These are phyloP conservation scores for Labia minor DNA, from an alignment of 2,888 invertebrate genomes.

Conservation along the genomic window DNA sequence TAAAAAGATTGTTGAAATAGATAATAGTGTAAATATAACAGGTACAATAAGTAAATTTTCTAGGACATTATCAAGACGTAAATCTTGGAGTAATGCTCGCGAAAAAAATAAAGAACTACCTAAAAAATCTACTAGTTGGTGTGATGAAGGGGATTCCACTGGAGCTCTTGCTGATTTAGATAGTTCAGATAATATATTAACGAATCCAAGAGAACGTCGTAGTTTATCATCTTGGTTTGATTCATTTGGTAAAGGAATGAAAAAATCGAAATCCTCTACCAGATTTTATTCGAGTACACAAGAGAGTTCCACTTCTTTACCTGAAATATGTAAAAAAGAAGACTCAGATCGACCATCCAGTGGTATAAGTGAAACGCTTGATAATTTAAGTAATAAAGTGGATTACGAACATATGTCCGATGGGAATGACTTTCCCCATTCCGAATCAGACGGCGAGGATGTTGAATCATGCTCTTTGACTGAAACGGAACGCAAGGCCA, in stretches of 20 bases:
- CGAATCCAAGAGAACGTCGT: constrained; percentile 25
- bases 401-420: constrained; percentile 23
- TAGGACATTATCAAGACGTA: constrained; percentile 16
- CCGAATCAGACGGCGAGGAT: constrained; percentile 26
- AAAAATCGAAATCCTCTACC: constrained; percentile 26
- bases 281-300: constrained; percentile 27
- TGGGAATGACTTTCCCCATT: constrained; percentile 26
- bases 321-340: constrained; percentile 16
- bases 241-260: constrained; percentile 32
- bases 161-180: constrained; percentile 25
- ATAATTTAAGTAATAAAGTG: constrained; percentile 18
- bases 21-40: not conserved
- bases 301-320: constrained; percentile 13
- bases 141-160: constrained; percentile 26
- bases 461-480: constrained; percentile 21
- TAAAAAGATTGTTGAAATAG: not conserved
- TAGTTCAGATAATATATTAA: constrained; percentile 23
- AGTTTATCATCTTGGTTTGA: constrained; percentile 29
- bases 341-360: constrained; percentile 19
- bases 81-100: constrained; percentile 22
- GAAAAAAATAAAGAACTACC: not conserved
- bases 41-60: not conserved
- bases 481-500: constrained; percentile 29
- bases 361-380: constrained; percentile 22
- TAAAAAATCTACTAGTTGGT: constrained; percentile 20